Base-by-base conservation (phyloP, 2,113 vertebrate species). In the Myanophis thanlyinensis region DNA sequence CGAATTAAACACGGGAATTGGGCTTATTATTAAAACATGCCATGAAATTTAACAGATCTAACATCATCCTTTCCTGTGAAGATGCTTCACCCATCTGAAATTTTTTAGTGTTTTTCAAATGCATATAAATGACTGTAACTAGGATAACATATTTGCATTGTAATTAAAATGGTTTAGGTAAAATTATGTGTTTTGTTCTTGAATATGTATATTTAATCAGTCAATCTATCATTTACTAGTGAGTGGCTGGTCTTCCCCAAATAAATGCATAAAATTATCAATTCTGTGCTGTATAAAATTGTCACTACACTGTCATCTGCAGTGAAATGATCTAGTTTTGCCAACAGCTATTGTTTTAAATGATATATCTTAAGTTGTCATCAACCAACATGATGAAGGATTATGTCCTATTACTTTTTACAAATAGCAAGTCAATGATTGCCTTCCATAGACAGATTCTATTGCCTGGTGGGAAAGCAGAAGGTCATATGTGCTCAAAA, bases 151-250 rank as follows among this genome's bases (percentile, higher is more conserved):
- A 46, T 54, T 22, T 52, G 12, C 18, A 5, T 22, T 52, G 20
- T 67, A 48, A 15, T 87, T 92, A 52, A 87, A 88, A 92, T 51
- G n/a, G 20, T 47, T 85, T 85, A 54, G 7, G 40, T 52, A 67
- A 80, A 80, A 27, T 51, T 23, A 87, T 40, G 20, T 35, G 25
- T 35, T 52, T 2, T 11, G 40, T 18, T 73, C 73, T 89, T 1
- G 52, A 80, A 80, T 80, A 23, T 80, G 44, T 80, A 44, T 44
- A 67, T 35, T 35, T 67, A 4, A 3, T 5, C 62, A 35, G 40
- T 88, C 53, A 73, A 91, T 52, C 86, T 20, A 6, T 27, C n/a
- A 94, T 90, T 93, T 91, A 40, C 40, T 85, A 85, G 30, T 46
- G 25, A 51, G 18, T 27, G 13, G 54, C 53, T 10, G 7, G 30